Evolutionary conservation across 2,113 vertebrate species (phyloP).

Genomic region (Phalacrocorax carbo): DNA sequence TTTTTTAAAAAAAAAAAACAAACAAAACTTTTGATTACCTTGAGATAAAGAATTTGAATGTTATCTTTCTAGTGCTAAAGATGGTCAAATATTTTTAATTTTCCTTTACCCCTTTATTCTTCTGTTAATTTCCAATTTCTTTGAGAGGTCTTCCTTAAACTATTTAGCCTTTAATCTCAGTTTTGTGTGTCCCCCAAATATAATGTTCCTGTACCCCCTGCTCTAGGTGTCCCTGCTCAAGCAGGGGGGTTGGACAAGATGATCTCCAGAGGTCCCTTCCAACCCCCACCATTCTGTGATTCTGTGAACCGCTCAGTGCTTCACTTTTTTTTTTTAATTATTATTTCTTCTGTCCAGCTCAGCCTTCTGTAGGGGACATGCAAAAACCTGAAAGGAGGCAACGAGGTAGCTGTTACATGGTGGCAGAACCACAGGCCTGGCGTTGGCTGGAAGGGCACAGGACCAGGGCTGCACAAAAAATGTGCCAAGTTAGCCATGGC

Average conservation of each 20-base stretch:
- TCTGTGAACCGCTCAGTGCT: background rate
- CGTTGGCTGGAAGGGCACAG: background rate
- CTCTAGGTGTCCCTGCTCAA: too few species aligned
- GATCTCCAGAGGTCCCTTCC: too few species aligned
- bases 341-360: background rate
- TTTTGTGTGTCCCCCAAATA: background rate
- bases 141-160: too few species aligned
- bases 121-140: background rate
- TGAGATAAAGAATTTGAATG: background rate
- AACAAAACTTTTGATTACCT: background rate
- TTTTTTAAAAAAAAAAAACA: background rate
- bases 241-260: too few species aligned
- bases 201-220: too few species aligned
- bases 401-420: background rate
- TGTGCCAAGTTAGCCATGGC: too few species aligned
- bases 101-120: rapidly evolving
- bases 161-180: background rate
- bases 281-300: too few species aligned
- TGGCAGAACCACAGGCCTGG: background rate
- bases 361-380: background rate
- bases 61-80: background rate
- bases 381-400: background rate
- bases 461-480: background rate
- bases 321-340: background rate
- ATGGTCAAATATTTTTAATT: background rate